Base-by-base conservation (phyloP, 1,140 invertebrate genomes). In the Cydia pomonella region DNA sequence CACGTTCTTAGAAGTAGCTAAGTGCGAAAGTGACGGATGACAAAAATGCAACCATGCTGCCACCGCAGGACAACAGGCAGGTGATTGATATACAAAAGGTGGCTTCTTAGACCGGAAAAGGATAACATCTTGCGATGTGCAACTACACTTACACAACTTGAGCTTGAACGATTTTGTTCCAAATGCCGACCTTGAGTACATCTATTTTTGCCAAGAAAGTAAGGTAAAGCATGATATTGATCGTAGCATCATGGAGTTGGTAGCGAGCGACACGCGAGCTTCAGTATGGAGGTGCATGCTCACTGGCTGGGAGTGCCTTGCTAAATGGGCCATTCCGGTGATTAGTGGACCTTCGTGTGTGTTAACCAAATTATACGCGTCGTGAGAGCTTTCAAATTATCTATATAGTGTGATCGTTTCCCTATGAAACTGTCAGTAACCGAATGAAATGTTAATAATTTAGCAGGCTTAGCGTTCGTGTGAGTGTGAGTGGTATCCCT, bases 111-210 rank as follows among this genome's bases (percentile, higher is more conserved):
- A 21, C 50, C 53, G 18, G 50, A 59, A 59, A 50, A 50, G n/a
- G 50, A 3, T 1, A 9, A 23, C 18, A 23, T 59, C 21, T 23
- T 59, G 21, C 53, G 21, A 10, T 23, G 10, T 59, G 10, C 9
- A 59, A 59, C 21, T 59, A 59, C 16, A 7, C 53, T 23, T 59
- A 59, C 21, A 23, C n/a, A 23, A 59, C 50, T 18, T 53, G n/a
- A 18, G 16, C 50, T 18, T 53, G 0, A 53, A n/a, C 53, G 53
- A 59, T 59, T 59, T n/a, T 7, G 53, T 23, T 59, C 53, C 53
- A 63, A 76, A 53, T 21, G 44, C 9, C 77, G 76, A 63, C 82
- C 80, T 84, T 84, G 82, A 79, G 79, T 76, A 76, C 62, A 25
- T 47, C 9, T 41, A 50, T 66, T 73, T 64, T 59, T 76, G 41